These are phyloP conservation scores for Blennius ocellaris DNA, from an alignment of 2,113 vertebrate species.

Conservation along the genomic window DNA sequence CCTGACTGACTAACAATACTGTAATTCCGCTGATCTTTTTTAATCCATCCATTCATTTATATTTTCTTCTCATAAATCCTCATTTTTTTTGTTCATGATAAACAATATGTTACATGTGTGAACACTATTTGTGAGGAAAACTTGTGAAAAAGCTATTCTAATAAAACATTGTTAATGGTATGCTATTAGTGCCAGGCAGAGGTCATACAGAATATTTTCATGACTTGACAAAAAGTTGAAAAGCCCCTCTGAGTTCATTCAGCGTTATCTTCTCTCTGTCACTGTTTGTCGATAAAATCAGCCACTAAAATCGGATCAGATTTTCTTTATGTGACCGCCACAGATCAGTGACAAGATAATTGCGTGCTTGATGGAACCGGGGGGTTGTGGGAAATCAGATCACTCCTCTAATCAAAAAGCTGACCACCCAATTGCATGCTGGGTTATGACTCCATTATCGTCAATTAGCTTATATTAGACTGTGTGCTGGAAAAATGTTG, in stretches of 20 bases:
- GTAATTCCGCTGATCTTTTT: too few relatives aligned
- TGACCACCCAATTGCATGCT: constrained; percentile 40
- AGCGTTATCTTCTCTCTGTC: constrained; percentile 7
- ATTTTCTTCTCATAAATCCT: too few relatives aligned
- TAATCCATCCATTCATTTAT: too few relatives aligned
- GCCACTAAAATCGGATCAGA: constrained; percentile 13
- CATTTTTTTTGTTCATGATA: too few relatives aligned
- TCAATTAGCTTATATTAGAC: constrained; percentile 15
- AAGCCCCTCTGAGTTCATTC: neutral
- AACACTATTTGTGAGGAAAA: too few relatives aligned
- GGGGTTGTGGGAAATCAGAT: constrained; percentile 51
- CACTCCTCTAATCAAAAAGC: constrained; percentile 40
- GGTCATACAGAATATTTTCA: neutral
- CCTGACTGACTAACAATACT: neutral
- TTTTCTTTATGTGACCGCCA: constrained; percentile 13
- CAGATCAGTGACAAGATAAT: constrained; percentile 32
- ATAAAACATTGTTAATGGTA: too few relatives aligned
- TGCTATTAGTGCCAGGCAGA: too few relatives aligned
- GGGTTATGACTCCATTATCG: constrained; percentile 42
- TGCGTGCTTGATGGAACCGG: constrained; percentile 35
- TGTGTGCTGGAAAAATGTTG: constrained; percentile 13
- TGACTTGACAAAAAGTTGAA: neutral
- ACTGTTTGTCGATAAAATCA: neutral
- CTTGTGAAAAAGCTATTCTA: too few relatives aligned
- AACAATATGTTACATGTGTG: too few relatives aligned